Conservation (phyloP, 2,888 invertebrate species). For the Dastarcus helophoroides region DNA sequence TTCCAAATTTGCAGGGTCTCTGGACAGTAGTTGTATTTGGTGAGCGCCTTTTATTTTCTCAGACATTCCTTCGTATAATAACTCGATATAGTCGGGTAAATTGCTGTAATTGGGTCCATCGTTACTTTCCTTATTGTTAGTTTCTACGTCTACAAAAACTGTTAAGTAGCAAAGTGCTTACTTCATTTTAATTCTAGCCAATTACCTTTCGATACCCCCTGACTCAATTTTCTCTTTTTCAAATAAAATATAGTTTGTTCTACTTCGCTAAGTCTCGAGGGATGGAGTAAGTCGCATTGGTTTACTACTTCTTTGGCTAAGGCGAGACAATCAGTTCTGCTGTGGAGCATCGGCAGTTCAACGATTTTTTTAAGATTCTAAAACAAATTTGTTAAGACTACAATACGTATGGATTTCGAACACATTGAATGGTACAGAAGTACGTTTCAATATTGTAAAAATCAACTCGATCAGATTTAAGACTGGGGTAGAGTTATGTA, state of each 20-base stretch:
- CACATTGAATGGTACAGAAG: no score
- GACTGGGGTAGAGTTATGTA: no score
- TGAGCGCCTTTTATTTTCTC: slow-evolving; percentile 91
- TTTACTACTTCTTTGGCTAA: slow-evolving; percentile 76
- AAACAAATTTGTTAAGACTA: no score
- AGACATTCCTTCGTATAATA: slow-evolving; percentile 87
- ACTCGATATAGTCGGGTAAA: slow-evolving; percentile 88
- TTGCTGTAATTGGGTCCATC: slow-evolving; percentile 68
- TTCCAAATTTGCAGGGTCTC: slow-evolving; percentile 88
- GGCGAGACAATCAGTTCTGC: slow-evolving; percentile 64
- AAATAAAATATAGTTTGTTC: slow-evolving; percentile 81
- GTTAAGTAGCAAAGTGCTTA: no score
- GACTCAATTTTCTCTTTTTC: slow-evolving; percentile 59
- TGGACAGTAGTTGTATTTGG: slow-evolving; percentile 79
- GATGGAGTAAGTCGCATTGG: slow-evolving; percentile 76
- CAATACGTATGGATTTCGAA: no score
- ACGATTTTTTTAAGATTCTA: slow-evolving; percentile 55
- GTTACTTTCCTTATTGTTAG: slow-evolving; percentile 7
- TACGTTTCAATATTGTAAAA: no score
- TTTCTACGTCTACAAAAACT: slow-evolving; percentile 9
- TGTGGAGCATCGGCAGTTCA: slow-evolving; percentile 66
- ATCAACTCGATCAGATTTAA: no score
- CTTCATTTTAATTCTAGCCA: no score
- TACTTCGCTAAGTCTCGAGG: slow-evolving; percentile 68
- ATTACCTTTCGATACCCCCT: slow-evolving; percentile 25